A percentile compares a stretch with the other conserved stretches of the same genome.
phyloP scores from a whole-genome alignment of 2,888 invertebrate species.

The Cynaeus angustus region DNA sequence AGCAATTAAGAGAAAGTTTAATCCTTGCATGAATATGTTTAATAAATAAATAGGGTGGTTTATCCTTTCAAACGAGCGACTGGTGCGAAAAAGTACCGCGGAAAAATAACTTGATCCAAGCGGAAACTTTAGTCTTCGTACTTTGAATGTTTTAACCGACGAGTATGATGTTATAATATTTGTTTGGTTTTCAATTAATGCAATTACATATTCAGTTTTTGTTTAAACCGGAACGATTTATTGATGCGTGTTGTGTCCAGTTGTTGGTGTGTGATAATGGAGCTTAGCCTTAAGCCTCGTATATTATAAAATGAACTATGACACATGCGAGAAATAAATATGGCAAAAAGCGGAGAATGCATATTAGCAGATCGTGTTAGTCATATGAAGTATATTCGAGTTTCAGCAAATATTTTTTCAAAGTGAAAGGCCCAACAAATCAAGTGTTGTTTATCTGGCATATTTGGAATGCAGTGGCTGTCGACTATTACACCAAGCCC shows the following conservation, averaged over 20 bases:
- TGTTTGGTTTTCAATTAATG: too few species aligned
- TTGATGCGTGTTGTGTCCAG: conserved; percentile 23
- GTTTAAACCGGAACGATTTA: conserved; percentile 7
- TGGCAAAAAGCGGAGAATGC: conserved; percentile 37
- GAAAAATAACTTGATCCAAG: background rate
- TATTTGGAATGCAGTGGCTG: conserved; percentile 56
- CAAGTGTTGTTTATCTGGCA: conserved; percentile 57
- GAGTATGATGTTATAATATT: too few species aligned
- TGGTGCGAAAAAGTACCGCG: background rate
- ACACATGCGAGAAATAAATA: conserved; percentile 41
- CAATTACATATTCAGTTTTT: background rate
- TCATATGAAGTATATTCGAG: conserved; percentile 47
- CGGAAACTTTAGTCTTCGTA: background rate
- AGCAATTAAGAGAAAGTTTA: conserved; percentile 41
- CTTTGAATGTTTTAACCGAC: too few species aligned
- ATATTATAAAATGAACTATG: conserved; percentile 34
- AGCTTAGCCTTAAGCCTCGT: conserved; percentile 26
- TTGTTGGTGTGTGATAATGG: conserved; percentile 28
- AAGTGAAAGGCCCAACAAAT: conserved; percentile 55
- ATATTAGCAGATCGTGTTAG: conserved; percentile 42
- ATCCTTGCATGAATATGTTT: conserved; percentile 38
- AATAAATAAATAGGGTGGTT: conserved; percentile 15
- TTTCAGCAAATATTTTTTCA: conserved; percentile 56
- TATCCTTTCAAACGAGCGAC: background rate
- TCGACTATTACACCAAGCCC: conserved; percentile 55